Conservation (phyloP, 2,113 vertebrate species). For the Nothobranchius furzeri region DNA sequence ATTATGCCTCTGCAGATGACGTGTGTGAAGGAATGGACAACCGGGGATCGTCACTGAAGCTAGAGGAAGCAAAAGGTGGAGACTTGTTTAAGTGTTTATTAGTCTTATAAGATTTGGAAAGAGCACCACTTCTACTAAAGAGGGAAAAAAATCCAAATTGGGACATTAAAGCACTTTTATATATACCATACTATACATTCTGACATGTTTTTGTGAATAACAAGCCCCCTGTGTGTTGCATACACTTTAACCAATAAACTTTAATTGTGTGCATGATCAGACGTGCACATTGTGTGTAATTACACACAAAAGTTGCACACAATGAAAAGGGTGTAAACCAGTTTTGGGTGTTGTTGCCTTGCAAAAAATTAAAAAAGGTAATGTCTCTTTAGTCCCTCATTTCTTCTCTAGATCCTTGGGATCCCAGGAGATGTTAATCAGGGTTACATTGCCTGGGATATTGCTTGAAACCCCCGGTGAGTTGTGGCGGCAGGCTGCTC, state of each 20-base stretch:
- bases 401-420: no score
- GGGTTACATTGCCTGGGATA: no score
- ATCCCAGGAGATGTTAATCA: no score
- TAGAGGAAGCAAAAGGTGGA: background rate
- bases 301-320: background rate
- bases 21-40: constrained; percentile 9
- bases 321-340: background rate
- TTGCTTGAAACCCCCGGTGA: no score
- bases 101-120: background rate
- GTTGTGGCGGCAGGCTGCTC: no score
- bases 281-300: background rate
- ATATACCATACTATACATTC: background rate
- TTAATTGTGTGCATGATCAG: background rate
- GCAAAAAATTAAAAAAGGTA: background rate
- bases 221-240: background rate
- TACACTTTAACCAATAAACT: background rate
- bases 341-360: no score
- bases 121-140: background rate
- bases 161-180: constrained; percentile 6
- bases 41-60: constrained; percentile 1
- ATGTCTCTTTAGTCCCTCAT: background rate
- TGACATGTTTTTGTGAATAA: background rate
- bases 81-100: constrained; percentile 16
- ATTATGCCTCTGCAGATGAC: background rate
- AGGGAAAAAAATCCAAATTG: background rate